These are phyloP conservation scores for Cuculus canorus DNA, from an alignment of 2,797 vertebrate species.

Conservation along the genomic window DNA sequence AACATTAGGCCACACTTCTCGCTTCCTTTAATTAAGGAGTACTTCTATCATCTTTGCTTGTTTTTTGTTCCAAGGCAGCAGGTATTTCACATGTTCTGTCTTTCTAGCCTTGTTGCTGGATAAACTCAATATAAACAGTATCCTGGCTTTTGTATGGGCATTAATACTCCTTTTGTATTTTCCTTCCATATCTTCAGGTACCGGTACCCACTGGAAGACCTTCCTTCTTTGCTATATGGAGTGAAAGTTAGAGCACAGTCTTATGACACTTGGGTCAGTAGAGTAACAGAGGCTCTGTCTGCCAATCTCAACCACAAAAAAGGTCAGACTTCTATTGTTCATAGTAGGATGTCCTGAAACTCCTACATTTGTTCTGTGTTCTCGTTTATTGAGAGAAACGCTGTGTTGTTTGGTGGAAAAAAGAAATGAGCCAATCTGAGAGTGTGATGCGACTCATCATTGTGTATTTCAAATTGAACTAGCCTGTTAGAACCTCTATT, in stretches of 20 bases:
- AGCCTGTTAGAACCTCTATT: neutral
- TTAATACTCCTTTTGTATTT: neutral
- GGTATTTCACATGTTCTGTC: neutral
- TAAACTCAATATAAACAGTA: neutral
- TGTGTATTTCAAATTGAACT: neutral
- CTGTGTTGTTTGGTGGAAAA: neutral
- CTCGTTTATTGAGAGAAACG: neutral
- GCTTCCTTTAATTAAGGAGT: neutral
- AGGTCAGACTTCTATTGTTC: constrained; percentile 79
- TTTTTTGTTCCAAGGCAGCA: neutral
- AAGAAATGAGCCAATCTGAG: neutral
- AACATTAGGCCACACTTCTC: neutral
- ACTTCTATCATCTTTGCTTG: neutral
- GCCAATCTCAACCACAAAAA: constrained; percentile 95
- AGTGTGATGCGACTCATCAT: neutral
- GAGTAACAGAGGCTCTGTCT: constrained; percentile 91
- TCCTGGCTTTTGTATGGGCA: neutral
- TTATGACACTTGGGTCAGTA: constrained; percentile 95
- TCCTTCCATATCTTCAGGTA: constrained; percentile 78
- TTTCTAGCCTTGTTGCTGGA: neutral
- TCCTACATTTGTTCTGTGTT: neutral
- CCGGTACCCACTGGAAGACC: constrained; percentile 93
- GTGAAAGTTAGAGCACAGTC: constrained; percentile 96
- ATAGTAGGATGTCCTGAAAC: neutral
- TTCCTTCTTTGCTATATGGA: constrained; percentile 92